Percentiles rank a stretch among this genome's conserved stretches.
Evolutionary conservation across 2,888 invertebrate genomes (phyloP).

Genomic region (Magallana nippona): DNA sequence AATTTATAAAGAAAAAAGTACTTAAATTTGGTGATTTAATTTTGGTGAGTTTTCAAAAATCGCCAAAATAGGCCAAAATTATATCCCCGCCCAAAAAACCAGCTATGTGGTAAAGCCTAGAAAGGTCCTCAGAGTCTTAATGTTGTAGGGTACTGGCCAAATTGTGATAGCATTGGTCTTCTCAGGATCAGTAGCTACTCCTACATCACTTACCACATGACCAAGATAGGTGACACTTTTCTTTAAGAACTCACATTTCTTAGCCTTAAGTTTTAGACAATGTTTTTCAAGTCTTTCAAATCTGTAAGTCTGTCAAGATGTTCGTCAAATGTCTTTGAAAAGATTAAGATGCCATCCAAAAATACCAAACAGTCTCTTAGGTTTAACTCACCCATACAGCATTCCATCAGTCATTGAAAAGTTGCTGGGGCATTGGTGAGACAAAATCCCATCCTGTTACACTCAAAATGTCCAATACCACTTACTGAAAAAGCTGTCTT

Average conservation of each 20-base stretch:
- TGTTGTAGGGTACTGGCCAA: background rate
- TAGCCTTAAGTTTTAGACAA: too few relatives aligned
- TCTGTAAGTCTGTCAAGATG: constrained; percentile 35
- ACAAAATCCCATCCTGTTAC: constrained; percentile 49
- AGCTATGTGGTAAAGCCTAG: constrained; percentile 36
- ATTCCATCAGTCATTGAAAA: constrained; percentile 52
- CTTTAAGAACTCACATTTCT: too few relatives aligned
- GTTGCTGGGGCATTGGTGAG: constrained; percentile 47
- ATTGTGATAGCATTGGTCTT: background rate
- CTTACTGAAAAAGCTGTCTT: constrained; percentile 51
- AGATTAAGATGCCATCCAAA: constrained; percentile 33
- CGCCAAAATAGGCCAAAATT: too few relatives aligned
- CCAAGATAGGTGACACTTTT: background rate
- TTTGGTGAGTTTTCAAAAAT: too few relatives aligned
- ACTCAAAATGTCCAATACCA: constrained; percentile 48
- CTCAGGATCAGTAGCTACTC: constrained; percentile 9
- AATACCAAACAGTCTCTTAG: too few relatives aligned
- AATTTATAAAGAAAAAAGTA: too few relatives aligned
- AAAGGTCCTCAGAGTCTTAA: constrained; percentile 1
- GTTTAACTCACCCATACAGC: too few relatives aligned
- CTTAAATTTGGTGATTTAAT: too few relatives aligned
- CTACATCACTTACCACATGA: constrained; percentile 6
- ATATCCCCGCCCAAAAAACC: too few relatives aligned
- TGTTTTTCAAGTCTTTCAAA: background rate
- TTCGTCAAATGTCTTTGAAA: constrained; percentile 40